Percentiles rank a stretch among this genome's conserved stretches.
phyloP scores from a whole-genome alignment of 2,113 vertebrate species.

The Cervus canadensis region DNA sequence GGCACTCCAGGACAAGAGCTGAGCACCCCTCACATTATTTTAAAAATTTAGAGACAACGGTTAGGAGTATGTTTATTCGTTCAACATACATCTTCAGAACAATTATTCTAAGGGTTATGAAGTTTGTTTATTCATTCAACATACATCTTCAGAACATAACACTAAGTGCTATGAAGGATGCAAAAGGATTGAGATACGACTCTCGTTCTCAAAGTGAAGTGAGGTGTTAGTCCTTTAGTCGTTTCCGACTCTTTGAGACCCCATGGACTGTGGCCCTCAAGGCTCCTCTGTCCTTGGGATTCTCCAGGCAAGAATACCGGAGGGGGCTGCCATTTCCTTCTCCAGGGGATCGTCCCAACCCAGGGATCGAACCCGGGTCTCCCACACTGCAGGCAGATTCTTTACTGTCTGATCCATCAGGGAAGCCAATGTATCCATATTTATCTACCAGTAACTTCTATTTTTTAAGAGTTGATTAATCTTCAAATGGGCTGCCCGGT shows the following conservation, averaged over 20 bases:
- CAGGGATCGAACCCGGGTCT: neutral
- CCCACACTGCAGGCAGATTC: neutral
- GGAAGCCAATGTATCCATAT: neutral
- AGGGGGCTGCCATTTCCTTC: neutral
- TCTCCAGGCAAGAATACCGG: too few species aligned
- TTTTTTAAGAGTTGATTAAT: neutral
- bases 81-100: neutral
- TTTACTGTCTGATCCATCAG: neutral
- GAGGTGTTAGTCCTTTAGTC: neutral
- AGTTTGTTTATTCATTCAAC: neutral
- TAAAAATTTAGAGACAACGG: fast-evolving
- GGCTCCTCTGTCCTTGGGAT: too few species aligned
- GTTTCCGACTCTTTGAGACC: neutral
- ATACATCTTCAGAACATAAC: neutral
- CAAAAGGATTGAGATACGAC: neutral
- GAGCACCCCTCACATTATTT: neutral
- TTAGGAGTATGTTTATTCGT: neutral
- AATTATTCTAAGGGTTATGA: neutral
- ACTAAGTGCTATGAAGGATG: neutral
- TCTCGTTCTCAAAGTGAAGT: neutral
- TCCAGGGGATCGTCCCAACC: neutral
- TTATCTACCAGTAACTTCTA: neutral
- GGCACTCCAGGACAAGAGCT: slow-evolving; percentile 56
- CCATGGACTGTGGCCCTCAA: neutral
- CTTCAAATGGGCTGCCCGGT: neutral